Percentiles rank a stretch among this genome's conserved stretches.
phyloP scores from a whole-genome alignment of 2,888 invertebrate species.

The Tipula vernalis region DNA sequence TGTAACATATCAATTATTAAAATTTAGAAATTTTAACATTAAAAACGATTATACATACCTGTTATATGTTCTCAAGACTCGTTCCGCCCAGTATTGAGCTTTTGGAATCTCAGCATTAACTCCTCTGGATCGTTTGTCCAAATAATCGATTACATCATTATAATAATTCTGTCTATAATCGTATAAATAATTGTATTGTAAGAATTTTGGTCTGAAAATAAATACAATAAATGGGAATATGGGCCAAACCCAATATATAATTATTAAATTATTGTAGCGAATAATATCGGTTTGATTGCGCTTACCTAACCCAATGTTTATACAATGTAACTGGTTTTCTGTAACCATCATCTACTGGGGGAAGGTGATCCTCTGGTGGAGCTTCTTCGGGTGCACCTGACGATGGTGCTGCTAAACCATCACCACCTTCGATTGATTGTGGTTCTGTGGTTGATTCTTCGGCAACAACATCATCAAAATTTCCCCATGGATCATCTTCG shows the following conservation, averaged over 20 bases:
- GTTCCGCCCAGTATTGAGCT: constrained; percentile 77
- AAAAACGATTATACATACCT: constrained; percentile 21
- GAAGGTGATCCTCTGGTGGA: constrained; percentile 34
- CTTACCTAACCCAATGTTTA: constrained; percentile 71
- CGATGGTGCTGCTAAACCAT: constrained; percentile 23
- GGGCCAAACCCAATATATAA: too few species aligned
- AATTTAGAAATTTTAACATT: too few species aligned
- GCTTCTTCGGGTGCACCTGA: constrained; percentile 33
- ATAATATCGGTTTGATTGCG: not conserved
- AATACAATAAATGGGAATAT: too few species aligned
- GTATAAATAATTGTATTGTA: constrained; percentile 70
- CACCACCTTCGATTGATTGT: constrained; percentile 21
- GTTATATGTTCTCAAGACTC: constrained; percentile 57
- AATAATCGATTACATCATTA: constrained; percentile 70
- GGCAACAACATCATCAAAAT: constrained; percentile 36
- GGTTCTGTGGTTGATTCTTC: constrained; percentile 20
- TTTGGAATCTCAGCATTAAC: constrained; percentile 54
- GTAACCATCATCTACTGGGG: constrained; percentile 40
- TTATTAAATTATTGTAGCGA: too few species aligned
- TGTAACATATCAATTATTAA: not conserved
- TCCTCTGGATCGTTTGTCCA: constrained; percentile 64
- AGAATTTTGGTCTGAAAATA: constrained; percentile 55
- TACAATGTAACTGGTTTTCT: constrained; percentile 53
- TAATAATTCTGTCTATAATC: constrained; percentile 79
- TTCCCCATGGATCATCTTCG: constrained; percentile 43